Evolutionary conservation across 2,797 vertebrate genomes (phyloP), one percentile per base, ranked within the genome.

Genomic region (Manis javanica): DNA sequence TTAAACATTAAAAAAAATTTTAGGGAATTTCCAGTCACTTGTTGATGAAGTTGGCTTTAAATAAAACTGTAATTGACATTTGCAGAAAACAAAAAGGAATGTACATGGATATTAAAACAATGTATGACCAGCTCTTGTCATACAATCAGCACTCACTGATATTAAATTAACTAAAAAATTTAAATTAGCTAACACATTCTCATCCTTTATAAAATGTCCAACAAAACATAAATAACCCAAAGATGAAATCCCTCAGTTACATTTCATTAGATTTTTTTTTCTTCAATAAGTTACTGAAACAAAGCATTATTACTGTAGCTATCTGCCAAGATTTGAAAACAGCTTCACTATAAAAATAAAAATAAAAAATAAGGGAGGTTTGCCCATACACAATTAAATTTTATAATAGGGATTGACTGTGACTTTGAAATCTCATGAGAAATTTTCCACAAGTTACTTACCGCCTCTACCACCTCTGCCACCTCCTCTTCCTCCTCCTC

Each of bases 401-500:
- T 21, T 26, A 77, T 23, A 51, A 37, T 7, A 7, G 5, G 24
- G 68, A 64, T 24, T 68, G 55, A 71, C 55, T 31, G 16, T 10
- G 12, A 46, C n/a, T 86, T 55, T 11, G 66, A 79, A 87, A 74
- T 81, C n/a, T 63, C 69, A 88, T 7, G 34, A 85, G 24, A 64
- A 55, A 71, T 14, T 63, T 51, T 29, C 66, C 5, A 26, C 12
- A 64, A 85, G 19, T 71, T 83, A 97, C 98, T 98, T 97, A 98
- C 98, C 97, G 2, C 99, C 98, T 98, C 98, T 87, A 0, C 97
- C 97, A 3, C 98, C 97, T 97, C 98, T 92, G 49, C 98, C 97
- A 37, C 98, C 95, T 0, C 98, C 99, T 98, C 99, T 97, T 95
- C 99, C 98, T 64, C 99, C 99, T 21, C 99, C 99, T 97, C 99